Evolutionary conservation across 1,140 invertebrate genomes (phyloP).

Genomic region (Ceratina australensis): DNA sequence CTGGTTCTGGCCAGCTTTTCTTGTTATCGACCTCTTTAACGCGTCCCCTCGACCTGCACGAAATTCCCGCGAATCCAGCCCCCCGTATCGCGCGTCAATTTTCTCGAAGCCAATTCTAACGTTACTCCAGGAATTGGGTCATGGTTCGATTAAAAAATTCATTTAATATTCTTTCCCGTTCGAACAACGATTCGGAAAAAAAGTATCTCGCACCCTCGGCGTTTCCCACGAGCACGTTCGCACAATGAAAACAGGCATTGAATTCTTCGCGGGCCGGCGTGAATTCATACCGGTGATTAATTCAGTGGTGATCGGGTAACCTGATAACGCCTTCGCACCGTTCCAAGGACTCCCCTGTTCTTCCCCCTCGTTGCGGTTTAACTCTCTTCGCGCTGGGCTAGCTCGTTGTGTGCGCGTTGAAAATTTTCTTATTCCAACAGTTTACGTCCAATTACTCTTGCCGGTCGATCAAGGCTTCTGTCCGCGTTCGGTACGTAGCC

Average conservation of each 20-base stretch:
- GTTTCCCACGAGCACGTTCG: slow-evolving; percentile 33
- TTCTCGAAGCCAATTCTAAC: too few relatives aligned
- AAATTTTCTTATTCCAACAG: too few relatives aligned
- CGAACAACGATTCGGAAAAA: not conserved
- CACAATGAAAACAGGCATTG: slow-evolving; percentile 41
- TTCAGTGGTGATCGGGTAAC: slow-evolving; percentile 23
- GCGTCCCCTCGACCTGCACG: not conserved
- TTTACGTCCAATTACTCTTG: too few relatives aligned
- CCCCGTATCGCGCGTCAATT: not conserved
- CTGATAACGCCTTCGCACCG: slow-evolving; percentile 41
- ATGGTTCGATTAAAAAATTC: too few relatives aligned
- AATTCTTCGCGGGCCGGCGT: slow-evolving; percentile 20
- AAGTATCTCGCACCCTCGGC: slow-evolving; percentile 6
- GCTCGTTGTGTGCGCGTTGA: too few relatives aligned
- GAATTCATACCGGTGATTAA: slow-evolving; percentile 34
- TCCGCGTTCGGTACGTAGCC: slow-evolving; percentile 53
- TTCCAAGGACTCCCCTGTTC: slow-evolving; percentile 15
- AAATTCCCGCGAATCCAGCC: not conserved
- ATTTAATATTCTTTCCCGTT: not conserved
- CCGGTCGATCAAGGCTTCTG: not conserved
- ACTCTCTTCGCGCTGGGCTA: not conserved
- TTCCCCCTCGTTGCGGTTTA: not conserved
- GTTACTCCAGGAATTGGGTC: too few relatives aligned
- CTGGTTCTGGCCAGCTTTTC: slow-evolving; percentile 63
- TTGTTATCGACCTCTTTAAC: slow-evolving; percentile 67